Base-by-base conservation (phyloP, 2,888 invertebrate species). In the Lissocephala sabroskyi region DNA sequence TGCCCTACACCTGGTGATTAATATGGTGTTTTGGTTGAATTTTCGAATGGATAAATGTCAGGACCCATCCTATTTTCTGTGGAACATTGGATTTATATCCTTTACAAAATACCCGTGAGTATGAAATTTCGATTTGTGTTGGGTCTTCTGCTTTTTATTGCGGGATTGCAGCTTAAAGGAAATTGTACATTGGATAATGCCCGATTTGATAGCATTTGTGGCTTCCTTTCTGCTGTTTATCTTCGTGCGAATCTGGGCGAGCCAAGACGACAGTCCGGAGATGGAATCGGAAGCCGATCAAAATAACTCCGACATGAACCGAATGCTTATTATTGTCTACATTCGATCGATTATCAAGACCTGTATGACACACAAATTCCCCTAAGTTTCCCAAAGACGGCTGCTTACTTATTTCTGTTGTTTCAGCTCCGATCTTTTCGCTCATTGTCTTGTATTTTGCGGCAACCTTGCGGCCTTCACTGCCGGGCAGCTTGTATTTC, bases 401-500 rank as follows among this genome's bases (percentile, higher is more conserved):
- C 11, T 18, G 30, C 26, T 11, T n/a, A 23, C 7, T 2, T 16
- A 16, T 16, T n/a, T 26, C 29, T 9, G 10, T 33, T 16, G 1
- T 32, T 30, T 3, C 32, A 70, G 70, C 77, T 30, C 70, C 74
- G 0, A 40, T 70, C 9, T 67, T 67, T 44, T 42, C 65, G 0
- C 23, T 70, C 1, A 43, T 65, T 7, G 32, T 56, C 3, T 37
- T 70, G 0, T 67, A 45, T 28, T 40, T 73, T 36, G 64, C 77
- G 19, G 65, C 64, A 0, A 89, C 92, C 48, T 85, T 95, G 77
- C 88, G 91, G 29, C 96, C 96, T 1, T 94, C 94, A 33, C 84
- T 93, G 4, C 89, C 91, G 9, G 92, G 92, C 17, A 91, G 91
- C 2, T 86, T 95, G 11, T 97, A 97, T 84, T 96, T 93, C 82